Evolutionary conservation across 2,888 invertebrate species (phyloP), one percentile per base, ranked within the genome.

Genomic region (Habrosyne pyritoides): DNA sequence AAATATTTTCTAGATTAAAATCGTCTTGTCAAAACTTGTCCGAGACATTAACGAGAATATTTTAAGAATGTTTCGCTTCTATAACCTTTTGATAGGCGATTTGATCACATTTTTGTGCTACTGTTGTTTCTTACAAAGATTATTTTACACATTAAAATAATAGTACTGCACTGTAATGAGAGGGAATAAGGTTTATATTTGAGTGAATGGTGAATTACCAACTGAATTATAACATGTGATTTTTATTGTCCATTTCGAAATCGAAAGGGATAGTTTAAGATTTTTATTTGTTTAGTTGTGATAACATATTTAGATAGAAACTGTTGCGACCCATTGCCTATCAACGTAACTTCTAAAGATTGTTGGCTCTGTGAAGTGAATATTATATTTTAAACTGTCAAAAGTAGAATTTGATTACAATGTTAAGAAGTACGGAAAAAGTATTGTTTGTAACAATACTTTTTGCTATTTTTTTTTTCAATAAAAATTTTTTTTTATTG

Each of bases 61-160:
- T 61, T 60, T 47, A 66, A 56, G 75, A 79, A 82, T 80, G 67
- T 64, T 65, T 69, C 78, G 75, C 64, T 74, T 62, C 67, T 66
- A 59, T 70, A 70, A 64, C 56, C 73, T 73, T 71, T 62, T 64
- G 64, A 66, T 67, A 62, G 64, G 60, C 62, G 66, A 64, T 71
- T 66, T 66, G 53, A 71, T 69, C 73, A 42, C 18, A 42, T 42
- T 76, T 64, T 70, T 67, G 63, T 54, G 71, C 75, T 75, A 72
- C 74, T 66, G 77, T 71, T 67, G 63, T 30, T 5, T 22, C 28
- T 14, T 12, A 10, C 28, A 18, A 21, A 55, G 26, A 52, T 30
- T 12, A 8, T 2, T 21, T 10, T 21, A 49, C 8, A 46, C 3
- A 22, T 24, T 12, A 26, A n/a, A 10, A 18, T 42, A 18, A 18